These are phyloP conservation scores for Xiphophorus couchianus DNA, from an alignment of 2,113 vertebrate species.

Conservation along the genomic window DNA sequence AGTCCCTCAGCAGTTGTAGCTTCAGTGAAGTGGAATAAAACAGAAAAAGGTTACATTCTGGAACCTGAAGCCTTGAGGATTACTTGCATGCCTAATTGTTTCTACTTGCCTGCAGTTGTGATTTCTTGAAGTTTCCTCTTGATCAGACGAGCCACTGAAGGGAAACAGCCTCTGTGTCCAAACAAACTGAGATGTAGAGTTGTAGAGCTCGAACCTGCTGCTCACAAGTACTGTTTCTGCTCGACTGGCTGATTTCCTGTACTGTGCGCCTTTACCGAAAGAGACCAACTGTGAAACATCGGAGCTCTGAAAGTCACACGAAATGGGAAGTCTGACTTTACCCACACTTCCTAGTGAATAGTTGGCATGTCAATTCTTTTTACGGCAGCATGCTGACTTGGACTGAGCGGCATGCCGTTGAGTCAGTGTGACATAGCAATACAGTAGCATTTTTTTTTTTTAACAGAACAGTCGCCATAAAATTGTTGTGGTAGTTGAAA, in stretches of 20 bases:
- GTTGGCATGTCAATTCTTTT: background rate
- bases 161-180: too few species aligned
- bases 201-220: constrained; percentile 5
- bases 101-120: constrained; percentile 48
- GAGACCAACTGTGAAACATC: constrained; percentile 11
- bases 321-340: constrained; percentile 64
- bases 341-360: constrained; percentile 18
- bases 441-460: background rate
- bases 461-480: background rate
- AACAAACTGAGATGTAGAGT: background rate
- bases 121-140: constrained; percentile 2
- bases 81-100: background rate
- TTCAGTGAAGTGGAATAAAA: background rate
- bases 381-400: background rate
- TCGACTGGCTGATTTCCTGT: constrained; percentile 45
- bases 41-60: background rate
- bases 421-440: constrained; percentile 16
- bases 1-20: background rate
- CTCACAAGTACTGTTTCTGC: constrained; percentile 11
- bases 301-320: constrained; percentile 18
- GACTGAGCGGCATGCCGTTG: background rate
- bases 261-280: constrained; percentile 14
- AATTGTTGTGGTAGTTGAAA: background rate
- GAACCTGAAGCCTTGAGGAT: background rate
- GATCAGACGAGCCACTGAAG: background rate